Evolutionary conservation across 2,888 invertebrate genomes (phyloP).

Genomic region (Aethes cnicana): DNA sequence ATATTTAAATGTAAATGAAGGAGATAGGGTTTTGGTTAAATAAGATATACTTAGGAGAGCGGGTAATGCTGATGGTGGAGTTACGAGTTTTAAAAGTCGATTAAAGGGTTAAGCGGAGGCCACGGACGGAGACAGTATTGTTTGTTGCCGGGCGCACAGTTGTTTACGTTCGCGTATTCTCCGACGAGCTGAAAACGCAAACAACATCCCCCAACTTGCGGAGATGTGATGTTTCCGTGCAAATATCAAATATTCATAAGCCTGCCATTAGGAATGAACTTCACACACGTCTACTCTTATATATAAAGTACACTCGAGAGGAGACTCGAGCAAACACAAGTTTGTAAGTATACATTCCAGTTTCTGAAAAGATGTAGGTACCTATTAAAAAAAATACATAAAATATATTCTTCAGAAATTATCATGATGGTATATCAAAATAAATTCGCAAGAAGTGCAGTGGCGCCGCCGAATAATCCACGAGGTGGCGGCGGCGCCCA

Average conservation of each 20-base stretch:
- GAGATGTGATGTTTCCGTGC: conserved; percentile 38
- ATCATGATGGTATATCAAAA: neutral
- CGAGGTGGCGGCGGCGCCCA: conserved; percentile 47
- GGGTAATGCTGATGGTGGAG: conserved; percentile 17
- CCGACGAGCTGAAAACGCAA: conserved; percentile 53
- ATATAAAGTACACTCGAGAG: too few relatives aligned
- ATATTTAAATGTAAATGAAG: conserved; percentile 30
- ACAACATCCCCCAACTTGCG: conserved; percentile 42
- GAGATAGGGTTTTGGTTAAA: conserved; percentile 22
- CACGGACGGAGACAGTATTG: conserved; percentile 32
- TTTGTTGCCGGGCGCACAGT: conserved; percentile 44
- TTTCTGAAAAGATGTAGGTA: conserved; percentile 16
- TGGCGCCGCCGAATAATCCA: conserved; percentile 40
- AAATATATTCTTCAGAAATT: too few relatives aligned
- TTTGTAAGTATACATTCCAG: conserved; percentile 6
- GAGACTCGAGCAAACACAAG: neutral
- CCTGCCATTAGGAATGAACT: conserved; percentile 19
- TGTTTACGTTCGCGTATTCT: conserved; percentile 55
- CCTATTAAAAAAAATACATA: too few relatives aligned
- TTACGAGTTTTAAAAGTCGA: conserved; percentile 32
- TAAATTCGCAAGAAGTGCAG: conserved; percentile 31
- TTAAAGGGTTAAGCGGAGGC: conserved; percentile 35
- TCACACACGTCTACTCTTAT: conserved; percentile 3
- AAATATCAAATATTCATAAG: conserved; percentile 39
- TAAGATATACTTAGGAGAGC: conserved; percentile 17